Conservation (phyloP, 1,140 invertebrate species). For the Ctenoplectra terminalis region DNA sequence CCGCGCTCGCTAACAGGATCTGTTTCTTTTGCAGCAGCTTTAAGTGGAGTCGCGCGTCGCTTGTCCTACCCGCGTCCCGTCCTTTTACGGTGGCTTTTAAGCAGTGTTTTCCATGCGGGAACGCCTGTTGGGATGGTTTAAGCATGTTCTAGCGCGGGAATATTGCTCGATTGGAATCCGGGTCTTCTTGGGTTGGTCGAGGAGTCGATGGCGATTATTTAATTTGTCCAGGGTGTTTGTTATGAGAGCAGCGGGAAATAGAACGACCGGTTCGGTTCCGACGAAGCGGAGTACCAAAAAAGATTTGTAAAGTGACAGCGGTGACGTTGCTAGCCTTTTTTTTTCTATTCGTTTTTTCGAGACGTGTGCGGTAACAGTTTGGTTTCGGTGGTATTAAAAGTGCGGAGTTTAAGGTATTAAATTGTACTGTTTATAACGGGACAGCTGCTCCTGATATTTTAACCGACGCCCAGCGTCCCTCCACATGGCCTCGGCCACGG, state of each 20-base stretch:
- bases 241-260: too few relatives aligned
- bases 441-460: constrained; percentile 61
- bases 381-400: not conserved
- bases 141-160: constrained; percentile 22
- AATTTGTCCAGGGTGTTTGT: not conserved
- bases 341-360: not conserved
- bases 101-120: constrained; percentile 8
- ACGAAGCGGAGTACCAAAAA: not conserved
- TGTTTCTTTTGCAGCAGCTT: constrained; percentile 43
- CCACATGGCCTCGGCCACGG: constrained; percentile 45
- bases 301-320: not conserved
- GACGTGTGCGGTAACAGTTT: constrained; percentile 2
- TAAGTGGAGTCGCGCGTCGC: constrained; percentile 40
- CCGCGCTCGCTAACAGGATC: not conserved
- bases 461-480: constrained; percentile 33
- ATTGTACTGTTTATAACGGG: constrained; percentile 47
- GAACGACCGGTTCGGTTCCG: not conserved
- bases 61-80: not conserved
- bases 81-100: constrained; percentile 28
- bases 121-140: not conserved
- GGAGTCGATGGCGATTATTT: not conserved
- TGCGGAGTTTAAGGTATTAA: constrained; percentile 11
- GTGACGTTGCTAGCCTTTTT: not conserved
- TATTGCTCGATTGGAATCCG: constrained; percentile 10
- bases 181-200: not conserved